Percentiles rank a stretch among this genome's conserved stretches.
These are phyloP conservation scores for Paraplagusia blochii DNA, from an alignment of 2,113 vertebrate species.

Conservation along the genomic window DNA sequence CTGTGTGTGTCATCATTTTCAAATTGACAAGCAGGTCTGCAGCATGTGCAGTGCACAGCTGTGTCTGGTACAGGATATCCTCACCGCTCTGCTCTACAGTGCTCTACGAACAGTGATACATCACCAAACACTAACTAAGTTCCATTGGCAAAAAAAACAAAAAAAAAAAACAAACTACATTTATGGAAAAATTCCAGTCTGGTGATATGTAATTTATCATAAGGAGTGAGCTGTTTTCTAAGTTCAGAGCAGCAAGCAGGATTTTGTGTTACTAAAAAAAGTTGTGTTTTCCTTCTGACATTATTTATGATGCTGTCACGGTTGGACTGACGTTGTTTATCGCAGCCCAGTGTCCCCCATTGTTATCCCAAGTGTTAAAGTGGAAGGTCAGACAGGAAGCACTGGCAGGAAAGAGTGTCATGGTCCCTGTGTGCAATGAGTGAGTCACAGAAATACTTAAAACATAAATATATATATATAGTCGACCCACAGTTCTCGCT, in stretches of 20 bases:
- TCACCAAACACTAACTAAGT: slow-evolving; percentile 1
- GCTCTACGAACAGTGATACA: slow-evolving; percentile 11
- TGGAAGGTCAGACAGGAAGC: slow-evolving; percentile 51
- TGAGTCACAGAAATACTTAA: slow-evolving; percentile 38
- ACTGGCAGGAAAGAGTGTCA: slow-evolving; percentile 45
- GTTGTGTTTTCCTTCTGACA: background rate
- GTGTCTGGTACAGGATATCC: slow-evolving; percentile 50
- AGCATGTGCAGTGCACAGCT: slow-evolving; percentile 17
- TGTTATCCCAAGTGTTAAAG: slow-evolving; percentile 52
- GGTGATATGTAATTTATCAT: background rate
- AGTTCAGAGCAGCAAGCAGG: background rate
- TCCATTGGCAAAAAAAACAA: slow-evolving; percentile 20
- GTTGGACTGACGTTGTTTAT: slow-evolving; percentile 19
- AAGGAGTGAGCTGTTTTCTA: background rate
- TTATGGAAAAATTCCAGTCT: slow-evolving; percentile 5
- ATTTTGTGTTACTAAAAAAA: background rate
- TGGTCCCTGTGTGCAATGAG: slow-evolving; percentile 20
- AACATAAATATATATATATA: slow-evolving; percentile 37
- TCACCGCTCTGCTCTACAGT: slow-evolving; percentile 21
- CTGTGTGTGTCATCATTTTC: no score
- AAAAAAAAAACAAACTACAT: slow-evolving; percentile 16
- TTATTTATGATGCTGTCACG: background rate
- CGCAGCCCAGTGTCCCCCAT: slow-evolving; percentile 24
- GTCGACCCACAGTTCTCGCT: slow-evolving; percentile 20
- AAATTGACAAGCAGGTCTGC: background rate